Base-by-base conservation (phyloP, 2,113 vertebrate species). In the mouse (Mus musculus) region DNA sequence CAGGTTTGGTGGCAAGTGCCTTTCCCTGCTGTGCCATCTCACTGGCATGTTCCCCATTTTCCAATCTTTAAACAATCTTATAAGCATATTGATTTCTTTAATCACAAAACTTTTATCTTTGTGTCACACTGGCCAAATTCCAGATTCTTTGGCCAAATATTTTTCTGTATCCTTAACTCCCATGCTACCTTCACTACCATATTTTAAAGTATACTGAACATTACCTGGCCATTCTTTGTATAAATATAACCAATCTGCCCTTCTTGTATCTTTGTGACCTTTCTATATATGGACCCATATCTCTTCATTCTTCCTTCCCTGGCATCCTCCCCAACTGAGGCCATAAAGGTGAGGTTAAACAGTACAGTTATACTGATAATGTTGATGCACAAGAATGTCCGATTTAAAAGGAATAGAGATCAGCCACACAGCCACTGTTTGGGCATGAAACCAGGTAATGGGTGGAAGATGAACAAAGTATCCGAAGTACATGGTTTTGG, bases 291-390 rank as follows among this genome's bases (percentile, higher is more conserved):
- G 33, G 11, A 65, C 4, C 16, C 49, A 30, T 54, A 36, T 80
- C 26, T 87, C 30, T 89, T 78, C 12, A 56, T 76, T 94, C 46
- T 94, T 89, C 20, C 86, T 91, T 91, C 26, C 77, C 54, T 77
- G 39, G 16, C 0, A 28, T 87, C 65, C 56, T 87, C 24, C 76
- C 59, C 84, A 65, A 26, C 2, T 78, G 26, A 94, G 26, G 11
- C 7, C 33, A 52, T 49, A 76, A 65, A 95, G 33, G 75, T 56
- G 33, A 71, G 63, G 75, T 24, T 30, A 46, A 49, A 96, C 75
- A 78, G 7, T n/a, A 92, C 30, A 84, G 85, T 4, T 90, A 6
- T 54, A 73, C 3, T 91, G 77, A 92, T 54, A 72, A 0, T 75
- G 19, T 20, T 20, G 14, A 67, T 80, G 10, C 33, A 86, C 93